These are phyloP conservation scores for Catamblyrhynchus diadema DNA, from an alignment of 2,797 vertebrate genomes.

Conservation along the genomic window DNA sequence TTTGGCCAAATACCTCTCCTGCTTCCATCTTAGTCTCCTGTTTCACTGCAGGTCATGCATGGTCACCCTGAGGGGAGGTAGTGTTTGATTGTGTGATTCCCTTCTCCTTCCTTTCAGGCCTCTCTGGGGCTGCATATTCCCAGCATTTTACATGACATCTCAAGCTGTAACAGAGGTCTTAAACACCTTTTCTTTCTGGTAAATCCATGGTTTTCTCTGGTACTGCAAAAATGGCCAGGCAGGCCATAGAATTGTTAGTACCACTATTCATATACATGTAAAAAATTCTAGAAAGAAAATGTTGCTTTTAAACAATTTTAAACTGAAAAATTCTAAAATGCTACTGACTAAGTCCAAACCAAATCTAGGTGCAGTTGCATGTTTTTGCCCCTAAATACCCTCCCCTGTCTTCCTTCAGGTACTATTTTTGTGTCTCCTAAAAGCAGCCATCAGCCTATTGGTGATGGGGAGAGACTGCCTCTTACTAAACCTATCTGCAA, in stretches of 20 bases:
- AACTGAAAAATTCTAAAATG: neutral
- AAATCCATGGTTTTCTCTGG: neutral
- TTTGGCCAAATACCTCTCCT: neutral
- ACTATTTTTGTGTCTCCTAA: neutral
- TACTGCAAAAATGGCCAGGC: neutral
- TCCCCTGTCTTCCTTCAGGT: neutral
- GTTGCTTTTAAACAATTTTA: neutral
- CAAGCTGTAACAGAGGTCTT: neutral
- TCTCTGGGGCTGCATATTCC: neutral
- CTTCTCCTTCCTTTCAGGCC: neutral
- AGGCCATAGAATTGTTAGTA: neutral
- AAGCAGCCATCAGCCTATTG: neutral
- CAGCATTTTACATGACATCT: neutral
- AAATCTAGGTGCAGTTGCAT: neutral
- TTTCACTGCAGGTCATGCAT: neutral
- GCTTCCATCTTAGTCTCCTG: neutral
- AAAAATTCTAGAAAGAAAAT: neutral
- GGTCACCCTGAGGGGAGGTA: neutral
- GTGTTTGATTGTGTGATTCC: neutral
- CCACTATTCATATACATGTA: neutral
- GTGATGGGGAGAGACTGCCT: neutral
- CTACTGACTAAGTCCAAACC: neutral
- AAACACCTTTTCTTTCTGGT: neutral
- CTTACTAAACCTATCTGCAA: neutral
- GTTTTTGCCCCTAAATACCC: neutral